These are phyloP conservation scores for Petrolisthes cinctipes DNA, from an alignment of 2,888 invertebrate genomes.

Conservation along the genomic window DNA sequence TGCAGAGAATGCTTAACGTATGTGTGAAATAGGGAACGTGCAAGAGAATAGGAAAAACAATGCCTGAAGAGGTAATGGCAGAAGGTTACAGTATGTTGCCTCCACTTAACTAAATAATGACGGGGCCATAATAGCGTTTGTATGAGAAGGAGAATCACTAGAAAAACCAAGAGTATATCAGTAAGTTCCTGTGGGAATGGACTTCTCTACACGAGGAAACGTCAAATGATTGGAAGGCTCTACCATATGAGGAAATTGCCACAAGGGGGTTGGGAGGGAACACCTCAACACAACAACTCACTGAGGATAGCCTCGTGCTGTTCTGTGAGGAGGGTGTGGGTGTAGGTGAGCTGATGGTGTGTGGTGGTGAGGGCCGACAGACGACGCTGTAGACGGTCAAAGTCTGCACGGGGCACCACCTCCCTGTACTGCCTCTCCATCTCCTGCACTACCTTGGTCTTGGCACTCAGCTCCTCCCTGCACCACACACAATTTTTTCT, in stretches of 20 bases:
- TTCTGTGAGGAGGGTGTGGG: slow-evolving; percentile 44
- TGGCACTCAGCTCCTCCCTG: slow-evolving; percentile 54
- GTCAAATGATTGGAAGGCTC: background rate
- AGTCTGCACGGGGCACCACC: slow-evolving; percentile 55
- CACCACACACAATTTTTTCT: no score
- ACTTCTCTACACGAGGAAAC: background rate
- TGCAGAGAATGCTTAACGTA: no score
- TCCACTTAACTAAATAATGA: no score
- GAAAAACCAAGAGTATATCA: background rate
- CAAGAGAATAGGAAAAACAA: no score
- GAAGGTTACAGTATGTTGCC: no score
- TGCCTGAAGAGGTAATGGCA: no score
- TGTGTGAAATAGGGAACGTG: no score
- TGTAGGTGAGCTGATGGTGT: slow-evolving; percentile 45
- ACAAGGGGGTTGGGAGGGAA: background rate
- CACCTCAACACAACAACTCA: background rate
- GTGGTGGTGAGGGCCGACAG: slow-evolving; percentile 34
- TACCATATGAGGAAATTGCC: background rate
- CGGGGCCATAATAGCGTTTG: no score
- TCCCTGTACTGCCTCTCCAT: slow-evolving; percentile 56
- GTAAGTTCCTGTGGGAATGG: background rate
- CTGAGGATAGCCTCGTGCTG: slow-evolving; percentile 46
- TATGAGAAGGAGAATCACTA: no score
- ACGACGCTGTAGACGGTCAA: slow-evolving; percentile 27
- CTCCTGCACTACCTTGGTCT: slow-evolving; percentile 44